Evolutionary conservation across 2,888 invertebrate species (phyloP), one percentile per base, ranked within the genome.

Genomic region (Pyrochroa serraticornis): DNA sequence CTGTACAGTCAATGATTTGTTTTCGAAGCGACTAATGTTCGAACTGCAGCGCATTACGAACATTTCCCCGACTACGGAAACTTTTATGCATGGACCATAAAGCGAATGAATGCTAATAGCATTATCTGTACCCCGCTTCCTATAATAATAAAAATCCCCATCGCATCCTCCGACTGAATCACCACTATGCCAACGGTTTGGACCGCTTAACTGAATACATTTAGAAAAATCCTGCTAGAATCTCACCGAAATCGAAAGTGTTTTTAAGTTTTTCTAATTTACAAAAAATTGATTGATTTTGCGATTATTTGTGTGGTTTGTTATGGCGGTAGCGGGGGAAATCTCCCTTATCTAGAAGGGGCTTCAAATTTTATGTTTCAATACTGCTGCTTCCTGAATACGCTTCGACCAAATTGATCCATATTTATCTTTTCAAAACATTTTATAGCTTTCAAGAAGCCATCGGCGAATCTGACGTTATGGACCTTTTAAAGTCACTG

Each of bases 91-190:
- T 80, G 83, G 82, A 75, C 82, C 83, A 83, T 83, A 83, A 83
- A 83, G 79, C 81, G 81, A 83, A 82, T 82, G 83, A 83, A 83
- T 83, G 82, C 82, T 83, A 83, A 83, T 83, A 82, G 77, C 76
- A 79, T 79, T 79, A 79, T 79, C 79, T 79, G 78, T 79, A 77
- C 77, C 73, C 57, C 44, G 60, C 57, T 60, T 60, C 55, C 57
- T 56, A 50, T 60, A 49, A 58, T 51, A 53, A 53, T 56, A 56
- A 56, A 61, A 61, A 58, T 58, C 58, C 56, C 61, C 53, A 51
- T 34, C 14, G 36, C 45, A 37, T 56, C 52, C 44, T 47, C 39
- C 12, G 43, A 51, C 43, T 58, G 58, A 58, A 58, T 58, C 58
- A 58, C 47, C 52, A 30, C 7, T 31, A 42, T 36, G 42, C 12